A percentile compares a stretch with the other conserved stretches of the same genome.
phyloP scores from a whole-genome alignment of 92 coral and sea anemone genomes.

The Blastomussa wellsi region DNA sequence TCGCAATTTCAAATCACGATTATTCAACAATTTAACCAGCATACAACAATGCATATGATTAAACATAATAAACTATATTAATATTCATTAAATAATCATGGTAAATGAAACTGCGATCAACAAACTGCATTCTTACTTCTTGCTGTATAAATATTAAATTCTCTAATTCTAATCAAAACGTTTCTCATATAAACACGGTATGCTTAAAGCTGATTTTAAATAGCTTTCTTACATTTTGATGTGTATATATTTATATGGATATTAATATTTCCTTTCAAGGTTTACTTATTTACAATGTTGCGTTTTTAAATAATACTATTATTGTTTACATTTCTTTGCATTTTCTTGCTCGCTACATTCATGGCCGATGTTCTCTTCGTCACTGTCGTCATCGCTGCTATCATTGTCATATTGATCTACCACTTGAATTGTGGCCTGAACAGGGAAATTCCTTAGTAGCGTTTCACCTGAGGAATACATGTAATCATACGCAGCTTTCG shows the following conservation, averaged over 20 bases:
- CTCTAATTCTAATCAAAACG: not conserved
- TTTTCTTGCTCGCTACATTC: constrained; percentile 40
- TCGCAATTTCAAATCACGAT: not conserved
- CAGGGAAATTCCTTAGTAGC: constrained; percentile 80
- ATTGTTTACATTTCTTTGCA: constrained; percentile 18
- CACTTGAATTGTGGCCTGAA: constrained; percentile 89
- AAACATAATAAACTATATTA: not conserved
- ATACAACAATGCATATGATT: not conserved
- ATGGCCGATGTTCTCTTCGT: constrained; percentile 52
- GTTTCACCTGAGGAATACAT: constrained; percentile 85
- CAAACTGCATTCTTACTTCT: not conserved
- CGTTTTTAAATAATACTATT: not conserved
- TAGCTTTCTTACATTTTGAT: not conserved
- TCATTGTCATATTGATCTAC: constrained; percentile 64
- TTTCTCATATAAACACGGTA: not conserved
- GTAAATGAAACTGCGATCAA: not conserved
- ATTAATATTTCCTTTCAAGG: not conserved
- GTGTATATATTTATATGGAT: not conserved
- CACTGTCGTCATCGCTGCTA: constrained; percentile 69
- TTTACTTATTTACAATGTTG: constrained; percentile 9
- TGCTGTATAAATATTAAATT: not conserved
- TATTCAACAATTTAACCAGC: not conserved
- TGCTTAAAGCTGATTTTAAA: constrained; percentile 5
- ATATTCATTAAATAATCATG: not conserved
- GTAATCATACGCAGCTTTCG: constrained; percentile 84